These are phyloP conservation scores for Phenganax marumi DNA, from an alignment of 92 coral and sea anemone species.

Conservation along the genomic window DNA sequence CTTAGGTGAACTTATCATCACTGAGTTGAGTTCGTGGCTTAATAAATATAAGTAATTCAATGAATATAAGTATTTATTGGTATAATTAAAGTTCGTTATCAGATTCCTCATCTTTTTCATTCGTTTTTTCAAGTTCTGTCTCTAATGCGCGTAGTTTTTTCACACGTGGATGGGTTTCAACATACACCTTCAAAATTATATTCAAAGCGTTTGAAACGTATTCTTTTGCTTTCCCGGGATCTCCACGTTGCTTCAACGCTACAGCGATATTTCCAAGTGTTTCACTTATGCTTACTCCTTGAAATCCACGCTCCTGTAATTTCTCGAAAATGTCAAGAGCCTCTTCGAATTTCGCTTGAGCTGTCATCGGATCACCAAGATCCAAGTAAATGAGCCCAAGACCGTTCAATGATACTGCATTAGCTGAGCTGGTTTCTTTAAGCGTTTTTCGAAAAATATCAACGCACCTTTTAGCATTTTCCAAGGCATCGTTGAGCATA, in stretches of 20 bases:
- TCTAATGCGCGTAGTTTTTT: slow-evolving; percentile 1
- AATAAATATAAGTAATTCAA: too few species aligned
- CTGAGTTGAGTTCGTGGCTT: too few species aligned
- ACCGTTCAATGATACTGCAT: slow-evolving; percentile 70
- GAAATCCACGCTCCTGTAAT: slow-evolving; percentile 23
- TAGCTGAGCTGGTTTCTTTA: slow-evolving; percentile 58
- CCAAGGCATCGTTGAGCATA: slow-evolving; percentile 54
- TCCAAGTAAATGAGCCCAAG: slow-evolving; percentile 69
- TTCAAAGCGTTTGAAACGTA: slow-evolving; percentile 12
- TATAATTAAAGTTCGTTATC: neutral
- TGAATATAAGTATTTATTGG: neutral
- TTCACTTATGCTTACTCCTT: slow-evolving; percentile 21
- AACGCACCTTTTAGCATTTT: slow-evolving; percentile 58
- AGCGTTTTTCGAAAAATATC: slow-evolving; percentile 61
- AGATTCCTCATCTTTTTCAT: neutral
- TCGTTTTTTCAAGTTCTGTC: slow-evolving; percentile 13
- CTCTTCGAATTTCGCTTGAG: slow-evolving; percentile 47
- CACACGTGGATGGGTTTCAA: slow-evolving; percentile 24
- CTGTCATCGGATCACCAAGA: slow-evolving; percentile 62
- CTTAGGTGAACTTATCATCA: neutral
- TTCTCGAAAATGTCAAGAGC: slow-evolving; percentile 59
- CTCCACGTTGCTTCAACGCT: neutral
- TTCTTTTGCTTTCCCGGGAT: slow-evolving; percentile 30
- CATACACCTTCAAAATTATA: slow-evolving; percentile 4
- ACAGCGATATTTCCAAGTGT: slow-evolving; percentile 14